Evolutionary conservation across 2,888 invertebrate genomes (phyloP), one percentile per base, ranked within the genome.

Genomic region (Pristionchus entomophagus): DNA sequence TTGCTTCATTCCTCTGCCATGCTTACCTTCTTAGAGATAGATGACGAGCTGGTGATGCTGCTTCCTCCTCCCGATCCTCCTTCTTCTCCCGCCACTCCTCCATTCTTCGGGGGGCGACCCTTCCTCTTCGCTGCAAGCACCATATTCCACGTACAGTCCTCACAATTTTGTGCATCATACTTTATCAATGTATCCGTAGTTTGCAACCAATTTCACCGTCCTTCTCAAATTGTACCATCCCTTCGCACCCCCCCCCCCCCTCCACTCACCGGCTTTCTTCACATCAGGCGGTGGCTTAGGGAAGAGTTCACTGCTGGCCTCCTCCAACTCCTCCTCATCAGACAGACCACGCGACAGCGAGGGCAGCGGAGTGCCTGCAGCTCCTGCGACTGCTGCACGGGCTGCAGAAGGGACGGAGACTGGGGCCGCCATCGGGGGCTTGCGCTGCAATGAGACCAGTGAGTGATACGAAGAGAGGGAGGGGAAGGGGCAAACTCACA

Each of bases 101-200:
- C 65, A 41, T 84, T 65, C 49, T 84, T 84, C n/a, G 83, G 65
- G 12, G 83, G 83, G 35, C 83, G 83, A 29, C 83, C 83, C 45
- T 51, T 49, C 22, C 65, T 41, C 49, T 84, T 84, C 26, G 29
- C 83, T 84, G 59, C 41, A 83, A 81, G 45, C 12, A 45, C 45
- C 8, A 45, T 45, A 45, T 14, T 45, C 45, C 45, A 45, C 8
- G 45, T 45, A 45, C 45, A n/a, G n/a, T n/a, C n/a, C n/a, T n/a
- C n/a, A n/a, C n/a, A n/a, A n/a, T n/a, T n/a, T n/a, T n/a, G n/a
- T n/a, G n/a, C n/a, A n/a, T n/a, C n/a, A n/a, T n/a, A n/a, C n/a
- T n/a, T n/a, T n/a, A n/a, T n/a, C n/a, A n/a, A n/a, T n/a, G n/a
- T n/a, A n/a, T n/a, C n/a, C n/a, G n/a, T n/a, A n/a, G n/a, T n/a